These are phyloP conservation scores for Stenoptilia bipunctidactyla DNA, from an alignment of 2,888 invertebrate genomes.

Conservation along the genomic window DNA sequence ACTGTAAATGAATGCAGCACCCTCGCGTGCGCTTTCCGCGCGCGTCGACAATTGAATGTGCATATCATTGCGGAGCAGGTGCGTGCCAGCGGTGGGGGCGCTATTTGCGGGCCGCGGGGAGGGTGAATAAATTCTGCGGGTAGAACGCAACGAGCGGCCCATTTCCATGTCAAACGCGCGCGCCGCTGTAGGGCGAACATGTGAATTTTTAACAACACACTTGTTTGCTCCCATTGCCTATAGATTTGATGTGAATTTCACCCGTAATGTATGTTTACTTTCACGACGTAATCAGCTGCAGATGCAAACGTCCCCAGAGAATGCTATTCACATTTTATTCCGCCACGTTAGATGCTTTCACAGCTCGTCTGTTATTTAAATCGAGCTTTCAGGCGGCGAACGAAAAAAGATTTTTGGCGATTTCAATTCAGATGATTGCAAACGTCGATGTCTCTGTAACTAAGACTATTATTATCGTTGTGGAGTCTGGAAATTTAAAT, in stretches of 20 bases:
- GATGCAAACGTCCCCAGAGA: background rate
- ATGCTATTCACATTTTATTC: background rate
- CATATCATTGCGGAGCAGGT: constrained; percentile 46
- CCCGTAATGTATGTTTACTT: background rate
- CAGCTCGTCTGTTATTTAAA: constrained; percentile 1
- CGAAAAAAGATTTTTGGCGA: background rate
- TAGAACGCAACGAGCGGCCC: constrained; percentile 32
- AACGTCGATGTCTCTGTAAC: background rate
- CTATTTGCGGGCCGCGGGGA: constrained; percentile 13
- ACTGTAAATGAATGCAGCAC: constrained; percentile 17
- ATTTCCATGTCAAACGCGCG: constrained; percentile 64
- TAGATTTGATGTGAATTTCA: background rate
- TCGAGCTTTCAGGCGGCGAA: background rate
- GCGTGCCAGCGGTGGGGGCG: constrained; percentile 24
- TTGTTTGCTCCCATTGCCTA: constrained; percentile 3
- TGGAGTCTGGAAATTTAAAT: too few relatives aligned
- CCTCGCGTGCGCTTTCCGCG: constrained; percentile 23
- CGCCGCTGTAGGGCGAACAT: constrained; percentile 25
- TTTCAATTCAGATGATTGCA: background rate
- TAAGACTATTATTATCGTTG: background rate
- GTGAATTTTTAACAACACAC: constrained; percentile 51
- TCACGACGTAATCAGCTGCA: background rate
- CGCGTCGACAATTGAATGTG: constrained; percentile 46
- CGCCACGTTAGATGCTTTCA: background rate
- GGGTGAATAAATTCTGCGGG: constrained; percentile 45